Base-by-base conservation (phyloP, 35 echinoderm and acorn worm genomes). In the Nesometra sesokonis region DNA sequence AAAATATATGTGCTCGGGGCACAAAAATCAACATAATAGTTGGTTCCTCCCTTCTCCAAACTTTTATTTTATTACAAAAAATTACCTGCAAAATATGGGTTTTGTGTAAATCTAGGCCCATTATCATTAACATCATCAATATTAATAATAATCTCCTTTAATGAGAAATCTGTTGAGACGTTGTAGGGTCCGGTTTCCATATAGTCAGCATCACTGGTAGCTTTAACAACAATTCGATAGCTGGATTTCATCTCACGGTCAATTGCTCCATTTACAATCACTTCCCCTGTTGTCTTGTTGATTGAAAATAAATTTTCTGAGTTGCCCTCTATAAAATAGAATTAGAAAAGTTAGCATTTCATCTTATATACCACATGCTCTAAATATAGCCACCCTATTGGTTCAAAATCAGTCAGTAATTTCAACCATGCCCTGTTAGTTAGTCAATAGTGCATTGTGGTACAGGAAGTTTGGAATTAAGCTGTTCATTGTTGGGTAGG, bases 61-160 rank as follows among this genome's bases (percentile, higher is more conserved):
- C n/a, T n/a, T n/a, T n/a, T n/a, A n/a, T n/a, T n/a, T n/a, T n/a
- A n/a, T n/a, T n/a, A n/a, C 39, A 7, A 15, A 7, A 43, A 43
- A 13, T 67, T 67, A 67, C 52, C 52, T 67, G 52, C 52, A 67
- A 67, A 67, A 77, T 97, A 97, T 21, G 87, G 89, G 47, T 93
- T 93, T 39, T 86, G 31, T 7, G 85, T 78, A 57, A 97, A 97
- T 31, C 29, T 39, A 0, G 94, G 94, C 30, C 88, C 88, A 67
- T 97, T 97, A 57, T 97, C 94, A 47, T 97, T 97, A 31, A 91
- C 80, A 77, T 97, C 94, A 8, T 86, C 89, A 13, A 97, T 91
- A n/a, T 88, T 93, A 32, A 97, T 93, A 3, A 82, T 21, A 1
- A 97, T 89, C 0, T 67, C 52, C 21, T 67, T 67, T 27, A 67